Evolutionary conservation across 2,888 invertebrate genomes (phyloP).

Genomic region (Plagiodera versicolora): DNA sequence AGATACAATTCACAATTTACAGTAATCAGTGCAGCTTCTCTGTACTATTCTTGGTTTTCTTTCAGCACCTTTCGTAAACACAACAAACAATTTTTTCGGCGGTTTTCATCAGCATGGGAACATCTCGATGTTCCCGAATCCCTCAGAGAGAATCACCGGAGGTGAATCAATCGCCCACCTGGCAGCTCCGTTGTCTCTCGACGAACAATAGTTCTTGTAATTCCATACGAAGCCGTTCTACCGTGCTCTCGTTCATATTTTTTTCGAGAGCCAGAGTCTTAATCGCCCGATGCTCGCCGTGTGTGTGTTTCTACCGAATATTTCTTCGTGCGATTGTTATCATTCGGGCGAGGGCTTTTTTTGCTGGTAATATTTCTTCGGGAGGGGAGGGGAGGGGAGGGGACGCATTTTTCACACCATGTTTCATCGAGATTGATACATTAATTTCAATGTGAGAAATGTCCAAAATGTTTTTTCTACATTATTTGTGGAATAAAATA

Average conservation of each 20-base stretch:
- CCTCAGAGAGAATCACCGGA: slow-evolving; percentile 25
- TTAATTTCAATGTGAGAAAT: neutral
- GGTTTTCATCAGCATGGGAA: slow-evolving; percentile 19
- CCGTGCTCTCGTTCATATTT: neutral
- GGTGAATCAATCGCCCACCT: slow-evolving; percentile 28
- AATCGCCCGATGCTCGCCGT: neutral
- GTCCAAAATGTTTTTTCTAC: no score
- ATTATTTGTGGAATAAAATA: no score
- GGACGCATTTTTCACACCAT: neutral
- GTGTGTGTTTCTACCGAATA: neutral
- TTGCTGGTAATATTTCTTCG: neutral
- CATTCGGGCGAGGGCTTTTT: neutral
- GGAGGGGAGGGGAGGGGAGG: neutral
- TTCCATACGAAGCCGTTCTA: slow-evolving; percentile 34
- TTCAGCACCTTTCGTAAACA: neutral
- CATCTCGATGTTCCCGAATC: slow-evolving; percentile 18
- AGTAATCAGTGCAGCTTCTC: no score
- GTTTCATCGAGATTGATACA: neutral
- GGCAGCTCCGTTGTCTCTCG: slow-evolving; percentile 29
- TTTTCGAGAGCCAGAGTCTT: neutral
- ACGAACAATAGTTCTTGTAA: slow-evolving; percentile 42
- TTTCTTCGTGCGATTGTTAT: neutral
- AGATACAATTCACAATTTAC: no score
- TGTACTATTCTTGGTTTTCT: no score
- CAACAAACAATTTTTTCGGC: neutral